phyloP scores from a whole-genome alignment of 2,113 vertebrate genomes.

The Tachysurus fulvidraco region DNA sequence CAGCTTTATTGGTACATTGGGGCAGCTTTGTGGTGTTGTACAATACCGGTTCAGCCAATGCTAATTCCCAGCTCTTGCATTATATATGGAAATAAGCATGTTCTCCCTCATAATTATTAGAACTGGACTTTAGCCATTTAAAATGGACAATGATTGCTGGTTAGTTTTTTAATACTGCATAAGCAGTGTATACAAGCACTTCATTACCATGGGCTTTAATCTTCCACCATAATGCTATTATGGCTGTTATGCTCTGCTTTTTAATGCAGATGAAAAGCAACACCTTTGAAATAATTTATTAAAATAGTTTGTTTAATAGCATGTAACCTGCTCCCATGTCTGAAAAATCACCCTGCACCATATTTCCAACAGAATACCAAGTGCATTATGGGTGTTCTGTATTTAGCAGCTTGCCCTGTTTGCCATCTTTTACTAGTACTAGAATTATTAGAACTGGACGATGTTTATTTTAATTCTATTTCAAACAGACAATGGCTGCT shows the following conservation, averaged over 20 bases:
- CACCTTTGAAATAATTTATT: too few species aligned
- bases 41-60: conserved; percentile 65
- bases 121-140: not conserved
- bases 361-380: too few species aligned
- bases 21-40: conserved; percentile 52
- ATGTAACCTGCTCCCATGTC: too few species aligned
- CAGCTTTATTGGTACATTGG: conserved; percentile 55
- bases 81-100: not conserved
- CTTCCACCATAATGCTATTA: too few species aligned
- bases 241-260: too few species aligned
- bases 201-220: too few species aligned
- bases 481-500: not conserved
- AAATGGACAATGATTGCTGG: not conserved
- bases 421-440: too few species aligned
- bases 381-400: too few species aligned
- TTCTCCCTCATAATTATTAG: not conserved
- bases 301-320: too few species aligned
- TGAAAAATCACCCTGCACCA: too few species aligned
- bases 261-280: too few species aligned
- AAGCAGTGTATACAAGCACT: not conserved
- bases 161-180: not conserved
- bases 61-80: conserved; percentile 58
- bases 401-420: too few species aligned
- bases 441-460: not conserved
- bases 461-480: not conserved